Conservation (phyloP, 1,140 invertebrate genomes). For the Heliconius melpomene region DNA sequence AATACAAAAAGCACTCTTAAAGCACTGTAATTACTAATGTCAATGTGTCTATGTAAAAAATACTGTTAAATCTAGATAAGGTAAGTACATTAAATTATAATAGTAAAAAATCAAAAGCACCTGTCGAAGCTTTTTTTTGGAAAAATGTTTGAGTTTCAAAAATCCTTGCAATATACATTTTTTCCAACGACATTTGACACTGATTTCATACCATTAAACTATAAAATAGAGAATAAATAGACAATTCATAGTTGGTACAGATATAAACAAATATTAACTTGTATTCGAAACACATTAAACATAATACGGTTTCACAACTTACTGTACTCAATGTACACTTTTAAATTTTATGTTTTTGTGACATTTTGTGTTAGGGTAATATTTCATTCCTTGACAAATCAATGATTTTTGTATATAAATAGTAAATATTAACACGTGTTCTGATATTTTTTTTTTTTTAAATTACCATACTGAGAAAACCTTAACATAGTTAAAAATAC, state of each 20-base stretch:
- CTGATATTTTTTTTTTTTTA: too few species aligned
- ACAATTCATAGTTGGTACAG: background rate
- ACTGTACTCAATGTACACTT: background rate
- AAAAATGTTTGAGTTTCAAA: too few species aligned
- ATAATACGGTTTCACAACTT: background rate
- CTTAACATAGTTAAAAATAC: too few species aligned
- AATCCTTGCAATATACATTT: background rate
- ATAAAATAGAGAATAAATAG: slow-evolving; percentile 2
- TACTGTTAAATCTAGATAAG: background rate
- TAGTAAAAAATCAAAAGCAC: background rate
- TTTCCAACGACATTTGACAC: background rate
- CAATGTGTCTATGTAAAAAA: background rate
- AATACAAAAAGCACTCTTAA: background rate
- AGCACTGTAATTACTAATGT: background rate
- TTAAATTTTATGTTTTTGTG: background rate
- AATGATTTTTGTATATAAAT: background rate
- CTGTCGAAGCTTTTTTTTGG: background rate
- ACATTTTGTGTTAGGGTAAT: background rate
- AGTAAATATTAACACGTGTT: too few species aligned
- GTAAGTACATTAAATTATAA: background rate
- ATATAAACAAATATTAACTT: background rate
- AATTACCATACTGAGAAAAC: too few species aligned
- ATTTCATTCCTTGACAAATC: background rate
- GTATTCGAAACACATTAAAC: background rate
- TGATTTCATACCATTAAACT: background rate